A percentile compares a stretch with the other conserved stretches of the same genome.
phyloP scores from a whole-genome alignment of 2,797 vertebrate genomes.

The Acipenser oxyrinchus region DNA sequence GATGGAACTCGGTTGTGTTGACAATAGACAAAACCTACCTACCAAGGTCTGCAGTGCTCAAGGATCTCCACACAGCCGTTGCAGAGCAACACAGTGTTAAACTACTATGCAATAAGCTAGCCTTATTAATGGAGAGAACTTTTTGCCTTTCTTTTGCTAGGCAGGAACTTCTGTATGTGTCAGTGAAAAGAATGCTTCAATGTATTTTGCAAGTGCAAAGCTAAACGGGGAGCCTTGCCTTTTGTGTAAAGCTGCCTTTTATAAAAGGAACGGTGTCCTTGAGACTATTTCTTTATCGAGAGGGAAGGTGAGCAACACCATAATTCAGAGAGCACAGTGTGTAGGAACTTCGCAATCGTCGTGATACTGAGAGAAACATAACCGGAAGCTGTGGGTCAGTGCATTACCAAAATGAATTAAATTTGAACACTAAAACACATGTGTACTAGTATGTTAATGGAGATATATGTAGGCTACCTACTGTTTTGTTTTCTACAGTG shows the following conservation, averaged over 20 bases:
- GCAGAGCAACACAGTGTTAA: conserved; percentile 60
- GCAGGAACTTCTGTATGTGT: conserved; percentile 42
- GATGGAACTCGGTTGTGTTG: too few species aligned
- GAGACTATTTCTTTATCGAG: neutral
- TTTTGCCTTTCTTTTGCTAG: conserved; percentile 39
- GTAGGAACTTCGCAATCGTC: too few species aligned
- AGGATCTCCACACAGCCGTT: conserved; percentile 53
- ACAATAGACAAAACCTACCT: neutral
- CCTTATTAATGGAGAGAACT: conserved; percentile 70
- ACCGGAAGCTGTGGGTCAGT: too few species aligned
- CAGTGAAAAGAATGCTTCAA: conserved; percentile 22
- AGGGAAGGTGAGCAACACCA: neutral
- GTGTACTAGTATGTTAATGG: too few species aligned
- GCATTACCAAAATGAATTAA: too few species aligned
- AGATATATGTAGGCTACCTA: too few species aligned
- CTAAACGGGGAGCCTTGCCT: conserved; percentile 17
- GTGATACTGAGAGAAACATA: too few species aligned
- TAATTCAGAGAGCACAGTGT: too few species aligned
- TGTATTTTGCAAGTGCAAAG: conserved; percentile 27
- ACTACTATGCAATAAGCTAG: conserved; percentile 88
- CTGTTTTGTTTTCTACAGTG: too few species aligned
- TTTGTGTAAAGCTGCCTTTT: conserved; percentile 14
- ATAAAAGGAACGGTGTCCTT: conserved; percentile 1
- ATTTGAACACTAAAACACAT: too few species aligned
- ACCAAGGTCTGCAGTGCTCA: conserved; percentile 29